These are phyloP conservation scores for Okamejei kenojei DNA, from an alignment of 2,797 vertebrate species.

Conservation along the genomic window DNA sequence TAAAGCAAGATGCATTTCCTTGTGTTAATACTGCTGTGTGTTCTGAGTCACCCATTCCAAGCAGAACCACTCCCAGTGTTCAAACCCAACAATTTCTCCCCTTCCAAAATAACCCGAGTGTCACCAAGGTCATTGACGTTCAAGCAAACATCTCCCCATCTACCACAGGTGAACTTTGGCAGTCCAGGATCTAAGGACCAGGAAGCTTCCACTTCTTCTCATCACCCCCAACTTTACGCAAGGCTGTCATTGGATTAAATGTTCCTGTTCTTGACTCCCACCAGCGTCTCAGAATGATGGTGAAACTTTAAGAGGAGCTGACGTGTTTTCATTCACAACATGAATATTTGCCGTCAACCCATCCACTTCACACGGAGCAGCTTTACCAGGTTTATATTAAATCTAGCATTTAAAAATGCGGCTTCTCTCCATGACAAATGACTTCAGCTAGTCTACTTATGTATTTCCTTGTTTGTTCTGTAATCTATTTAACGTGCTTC, in stretches of 20 bases:
- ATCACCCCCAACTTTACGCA: no score
- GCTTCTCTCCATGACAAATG: background rate
- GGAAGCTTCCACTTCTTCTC: background rate
- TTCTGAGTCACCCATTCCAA: no score
- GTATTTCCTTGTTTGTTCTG: background rate
- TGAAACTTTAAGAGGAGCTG: background rate
- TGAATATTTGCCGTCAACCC: no score
- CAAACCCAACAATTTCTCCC: background rate
- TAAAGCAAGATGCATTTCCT: no score
- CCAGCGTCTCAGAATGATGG: background rate
- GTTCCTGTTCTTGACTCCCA: no score
- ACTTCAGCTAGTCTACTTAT: background rate
- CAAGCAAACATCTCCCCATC: background rate
- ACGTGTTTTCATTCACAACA: background rate
- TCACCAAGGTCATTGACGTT: background rate
- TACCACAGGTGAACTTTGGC: background rate
- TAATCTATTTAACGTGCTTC: background rate
- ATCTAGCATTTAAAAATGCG: background rate
- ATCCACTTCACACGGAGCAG: background rate
- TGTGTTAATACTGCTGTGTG: no score
- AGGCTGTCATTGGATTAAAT: no score
- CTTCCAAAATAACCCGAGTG: background rate
- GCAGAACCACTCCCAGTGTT: no score
- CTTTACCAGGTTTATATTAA: background rate
- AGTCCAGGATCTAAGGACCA: background rate